Percentiles rank a stretch among this genome's conserved stretches.
Conservation (phyloP, 1,140 invertebrate species). For the Hyles vespertilio region DNA sequence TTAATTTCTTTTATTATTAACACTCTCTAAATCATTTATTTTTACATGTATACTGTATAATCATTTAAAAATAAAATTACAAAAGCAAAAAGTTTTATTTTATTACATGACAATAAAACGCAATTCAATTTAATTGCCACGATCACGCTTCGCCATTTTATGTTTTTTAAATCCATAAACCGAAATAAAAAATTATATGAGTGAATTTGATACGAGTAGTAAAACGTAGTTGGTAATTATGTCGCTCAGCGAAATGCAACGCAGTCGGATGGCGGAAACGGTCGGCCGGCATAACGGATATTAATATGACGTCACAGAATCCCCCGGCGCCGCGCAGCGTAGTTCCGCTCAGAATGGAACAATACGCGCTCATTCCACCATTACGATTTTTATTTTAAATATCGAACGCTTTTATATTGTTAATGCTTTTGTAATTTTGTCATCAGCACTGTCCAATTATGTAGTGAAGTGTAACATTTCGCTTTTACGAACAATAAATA, state of each 20-base stretch:
- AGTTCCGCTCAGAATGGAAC: constrained; percentile 43
- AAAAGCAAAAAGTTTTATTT: too few relatives aligned
- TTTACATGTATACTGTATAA: too few relatives aligned
- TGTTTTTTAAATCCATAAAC: too few relatives aligned
- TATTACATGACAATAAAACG: too few relatives aligned
- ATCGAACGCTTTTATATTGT: constrained; percentile 4
- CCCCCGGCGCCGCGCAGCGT: constrained; percentile 29
- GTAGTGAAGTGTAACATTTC: too few relatives aligned
- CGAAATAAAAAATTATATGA: background rate
- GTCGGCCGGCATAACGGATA: constrained; percentile 42
- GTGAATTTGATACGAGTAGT: background rate
- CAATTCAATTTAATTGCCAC: too few relatives aligned
- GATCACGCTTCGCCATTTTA: too few relatives aligned
- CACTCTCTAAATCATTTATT: too few relatives aligned
- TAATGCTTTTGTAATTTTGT: background rate
- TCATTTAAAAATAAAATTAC: too few relatives aligned
- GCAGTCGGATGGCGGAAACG: constrained; percentile 38
- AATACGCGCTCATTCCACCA: constrained; percentile 34
- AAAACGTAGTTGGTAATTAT: constrained; percentile 15
- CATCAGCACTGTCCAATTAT: too few relatives aligned
- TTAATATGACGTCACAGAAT: constrained; percentile 53
- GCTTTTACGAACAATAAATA: too few relatives aligned
- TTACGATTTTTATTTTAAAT: constrained; percentile 32
- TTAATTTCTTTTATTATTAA: too few relatives aligned
- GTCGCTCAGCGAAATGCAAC: constrained; percentile 25